Conservation (phyloP, 1,140 invertebrate genomes). For the Gonioctena quinquepunctata region DNA sequence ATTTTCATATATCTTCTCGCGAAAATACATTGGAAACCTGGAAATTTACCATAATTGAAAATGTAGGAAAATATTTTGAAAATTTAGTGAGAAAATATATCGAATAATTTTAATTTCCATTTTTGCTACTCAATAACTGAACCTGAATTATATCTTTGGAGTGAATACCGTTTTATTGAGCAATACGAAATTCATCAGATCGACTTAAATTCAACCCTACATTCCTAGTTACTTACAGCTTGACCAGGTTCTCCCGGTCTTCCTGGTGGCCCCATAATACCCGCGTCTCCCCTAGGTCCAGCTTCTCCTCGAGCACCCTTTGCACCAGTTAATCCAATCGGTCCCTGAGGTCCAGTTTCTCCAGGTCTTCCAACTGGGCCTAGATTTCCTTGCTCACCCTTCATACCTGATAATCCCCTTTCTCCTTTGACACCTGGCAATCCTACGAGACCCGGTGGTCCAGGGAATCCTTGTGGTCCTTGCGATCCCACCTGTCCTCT, state of each 20-base stretch:
- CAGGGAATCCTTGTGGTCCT: slow-evolving; percentile 68
- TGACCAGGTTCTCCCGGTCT: slow-evolving; percentile 72
- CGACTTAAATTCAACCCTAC: no score
- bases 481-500: slow-evolving; percentile 64
- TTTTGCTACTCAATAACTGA: no score
- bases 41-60: no score
- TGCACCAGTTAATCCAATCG: slow-evolving; percentile 69
- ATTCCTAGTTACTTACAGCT: slow-evolving; percentile 59
- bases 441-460: slow-evolving; percentile 68
- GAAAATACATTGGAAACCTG: no score
- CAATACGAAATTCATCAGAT: no score
- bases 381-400: slow-evolving; percentile 73
- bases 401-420: slow-evolving; percentile 67
- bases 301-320: slow-evolving; percentile 77
- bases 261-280: slow-evolving; percentile 72
- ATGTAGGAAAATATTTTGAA: no score
- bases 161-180: no score
- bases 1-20: no score
- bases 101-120: no score
- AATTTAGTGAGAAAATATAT: no score
- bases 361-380: slow-evolving; percentile 59
- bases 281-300: slow-evolving; percentile 74
- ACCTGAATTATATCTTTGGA: no score
- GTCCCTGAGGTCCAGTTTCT: slow-evolving; percentile 65
- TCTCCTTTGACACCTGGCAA: slow-evolving; percentile 75